Base-by-base conservation (phyloP, 2,888 invertebrate species). In the Endotricha flammealis region DNA sequence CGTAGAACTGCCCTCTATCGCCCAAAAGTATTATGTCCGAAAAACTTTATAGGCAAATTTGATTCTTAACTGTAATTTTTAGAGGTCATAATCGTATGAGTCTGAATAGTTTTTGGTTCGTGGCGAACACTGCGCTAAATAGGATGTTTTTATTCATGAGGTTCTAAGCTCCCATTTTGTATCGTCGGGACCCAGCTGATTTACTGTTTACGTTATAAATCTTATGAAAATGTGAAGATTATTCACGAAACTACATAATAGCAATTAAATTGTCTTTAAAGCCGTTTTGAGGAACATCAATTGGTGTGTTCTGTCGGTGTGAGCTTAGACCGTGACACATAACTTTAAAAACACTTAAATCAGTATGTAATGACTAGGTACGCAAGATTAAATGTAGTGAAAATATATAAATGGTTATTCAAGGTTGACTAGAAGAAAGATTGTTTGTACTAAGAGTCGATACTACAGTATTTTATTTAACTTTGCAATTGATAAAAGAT, bases 91-190 rank as follows among this genome's bases (percentile, higher is more conserved):
- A 69, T 63, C 81, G 44, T n/a, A n/a, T n/a, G n/a, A n/a, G n/a
- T n/a, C n/a, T n/a, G n/a, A n/a, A n/a, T n/a, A n/a, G n/a, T n/a
- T 60, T 38, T 43, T 53, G 56, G 39, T 37, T 32, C 64, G 63
- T 63, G 69, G 65, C 56, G 72, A 72, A 68, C 68, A 77, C 75
- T 73, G 72, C 80, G 82, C 78, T 85, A 85, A 86, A 83, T 86
- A 85, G 80, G 68, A 79, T 83, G 83, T 83, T 80, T 85, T 85
- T 85, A 86, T 86, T 85, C 83, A 85, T 85, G 85, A 86, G 78
- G 56, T 64, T 64, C 65, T 69, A 64, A 74, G 72, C 75, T 76
- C 72, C 80, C 74, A 80, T 82, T 81, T 77, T 78, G 79, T 82
- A 80, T 79, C 71, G 77, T 75, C 73, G 72, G 73, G 71, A 22